Base-by-base conservation (phyloP, 2,113 vertebrate genomes). In the Chionomys nivalis region DNA sequence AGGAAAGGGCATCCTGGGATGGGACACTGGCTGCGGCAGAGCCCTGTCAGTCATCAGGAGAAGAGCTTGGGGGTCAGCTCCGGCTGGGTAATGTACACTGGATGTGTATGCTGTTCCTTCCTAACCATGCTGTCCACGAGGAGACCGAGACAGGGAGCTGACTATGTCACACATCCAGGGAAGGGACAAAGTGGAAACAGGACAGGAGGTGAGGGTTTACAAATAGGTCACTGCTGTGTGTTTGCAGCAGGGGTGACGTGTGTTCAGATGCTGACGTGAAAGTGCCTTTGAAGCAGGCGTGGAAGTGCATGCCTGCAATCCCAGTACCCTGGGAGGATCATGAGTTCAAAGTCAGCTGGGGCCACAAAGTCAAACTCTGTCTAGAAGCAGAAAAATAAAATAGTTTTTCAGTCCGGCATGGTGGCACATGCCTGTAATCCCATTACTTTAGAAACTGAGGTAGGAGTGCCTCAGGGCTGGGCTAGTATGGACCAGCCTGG, bases 71-170 rank as follows among this genome's bases (percentile, higher is more conserved):
- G 10, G 81, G 55, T 42, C 78, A 33, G n/a, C 93, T 39, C 2
- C 55, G 0, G 0, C 63, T 47, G 83, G 47, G 42, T 12, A 21
- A 21, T 66, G 16, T 85, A 47, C 39, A 10, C 24, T 6, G 61
- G 23, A 42, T 68, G 31, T 31, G 3, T 17, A 2, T 42, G 58
- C 26, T 31, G 68, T 70, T 23, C 33, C 23, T 5, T 31, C 26
- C 21, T n/a, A n/a, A n/a, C n/a, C 33, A 0, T 49, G 36, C 44
- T 55, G 6, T 52, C 21, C 0, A 1, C 0, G 0, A 52, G 92
- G 77, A 81, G 87, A 81, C 39, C n/a, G 10, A 28, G 31, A 5
- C 14, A 28, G 39, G 42, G 78, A 76, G 66, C 75, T 47, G 52
- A 9, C 81, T 44, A 23, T 42, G 82, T 12, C 2, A 12, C 26